phyloP scores from a whole-genome alignment of 2,797 vertebrate genomes.

The Pantherophis alleghaniensis region DNA sequence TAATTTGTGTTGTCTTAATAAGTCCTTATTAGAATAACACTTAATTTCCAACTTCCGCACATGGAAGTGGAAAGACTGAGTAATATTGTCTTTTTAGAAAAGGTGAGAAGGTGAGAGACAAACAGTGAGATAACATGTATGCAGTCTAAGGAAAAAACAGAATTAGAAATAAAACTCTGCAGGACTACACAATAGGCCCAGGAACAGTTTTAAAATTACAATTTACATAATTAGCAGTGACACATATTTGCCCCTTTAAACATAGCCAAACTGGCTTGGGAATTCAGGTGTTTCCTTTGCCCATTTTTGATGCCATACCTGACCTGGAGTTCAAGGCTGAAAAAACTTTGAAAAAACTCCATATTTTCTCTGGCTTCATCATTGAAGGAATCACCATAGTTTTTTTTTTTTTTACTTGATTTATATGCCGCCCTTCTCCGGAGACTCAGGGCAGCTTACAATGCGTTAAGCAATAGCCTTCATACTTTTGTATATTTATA shows the following conservation, averaged over 20 bases:
- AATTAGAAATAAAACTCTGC: neutral
- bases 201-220: conserved; percentile 1
- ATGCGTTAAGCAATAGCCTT: too few species aligned
- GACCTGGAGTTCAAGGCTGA: conserved; percentile 48
- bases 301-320: conserved; percentile 29
- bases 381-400: conserved; percentile 55
- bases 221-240: conserved; percentile 11
- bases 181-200: neutral
- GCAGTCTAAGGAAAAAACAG: neutral
- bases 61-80: neutral
- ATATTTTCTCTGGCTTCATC: conserved; percentile 40
- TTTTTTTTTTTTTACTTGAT: too few species aligned
- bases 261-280: neutral
- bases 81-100: neutral
- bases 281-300: neutral
- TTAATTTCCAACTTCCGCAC: neutral
- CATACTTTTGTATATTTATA: too few species aligned
- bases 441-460: too few species aligned
- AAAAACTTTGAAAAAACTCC: conserved; percentile 1
- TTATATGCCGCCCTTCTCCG: too few species aligned
- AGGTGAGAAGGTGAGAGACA: neutral
- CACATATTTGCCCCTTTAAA: conserved; percentile 13
- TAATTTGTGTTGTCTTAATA: neutral
- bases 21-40: neutral
- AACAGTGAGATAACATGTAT: neutral